Evolutionary conservation across 1,140 invertebrate species (phyloP).

Genomic region (Thaumatotibia leucotreta): DNA sequence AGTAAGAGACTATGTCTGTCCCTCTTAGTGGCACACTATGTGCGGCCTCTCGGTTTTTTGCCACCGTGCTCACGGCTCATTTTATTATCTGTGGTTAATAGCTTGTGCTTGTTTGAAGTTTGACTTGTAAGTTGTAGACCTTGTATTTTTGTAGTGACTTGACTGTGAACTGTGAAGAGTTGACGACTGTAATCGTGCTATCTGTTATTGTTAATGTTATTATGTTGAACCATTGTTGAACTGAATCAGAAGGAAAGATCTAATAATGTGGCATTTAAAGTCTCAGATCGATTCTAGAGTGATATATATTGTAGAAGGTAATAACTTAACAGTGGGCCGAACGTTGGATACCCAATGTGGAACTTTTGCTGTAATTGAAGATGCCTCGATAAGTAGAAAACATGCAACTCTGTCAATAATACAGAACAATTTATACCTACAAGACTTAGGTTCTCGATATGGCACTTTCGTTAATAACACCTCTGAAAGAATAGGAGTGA

Average conservation of each 20-base stretch:
- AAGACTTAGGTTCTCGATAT: constrained; percentile 77
- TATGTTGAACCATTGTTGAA: neutral
- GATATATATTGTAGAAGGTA: constrained; percentile 43
- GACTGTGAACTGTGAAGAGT: no score
- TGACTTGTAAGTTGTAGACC: no score
- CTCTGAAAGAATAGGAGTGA: constrained; percentile 47
- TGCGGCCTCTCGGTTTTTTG: no score
- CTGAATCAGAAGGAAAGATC: neutral
- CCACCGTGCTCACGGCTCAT: no score
- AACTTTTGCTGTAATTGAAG: constrained; percentile 68
- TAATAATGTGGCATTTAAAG: constrained; percentile 59
- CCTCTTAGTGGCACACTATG: no score
- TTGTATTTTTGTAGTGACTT: no score
- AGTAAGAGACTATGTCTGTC: no score
- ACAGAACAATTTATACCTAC: constrained; percentile 45
- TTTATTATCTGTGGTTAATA: no score
- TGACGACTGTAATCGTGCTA: no score
- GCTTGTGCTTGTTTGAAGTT: no score
- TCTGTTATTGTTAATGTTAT: no score
- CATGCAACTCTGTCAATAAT: constrained; percentile 64
- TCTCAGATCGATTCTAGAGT: constrained; percentile 49
- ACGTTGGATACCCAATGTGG: constrained; percentile 45
- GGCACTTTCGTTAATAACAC: constrained; percentile 74
- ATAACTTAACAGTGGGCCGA: constrained; percentile 48
- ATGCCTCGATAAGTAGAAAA: constrained; percentile 77